Percentiles rank a stretch among this genome's conserved stretches.
phyloP scores from a whole-genome alignment of 2,888 invertebrate genomes.

The Rhamnusium bicolor region DNA sequence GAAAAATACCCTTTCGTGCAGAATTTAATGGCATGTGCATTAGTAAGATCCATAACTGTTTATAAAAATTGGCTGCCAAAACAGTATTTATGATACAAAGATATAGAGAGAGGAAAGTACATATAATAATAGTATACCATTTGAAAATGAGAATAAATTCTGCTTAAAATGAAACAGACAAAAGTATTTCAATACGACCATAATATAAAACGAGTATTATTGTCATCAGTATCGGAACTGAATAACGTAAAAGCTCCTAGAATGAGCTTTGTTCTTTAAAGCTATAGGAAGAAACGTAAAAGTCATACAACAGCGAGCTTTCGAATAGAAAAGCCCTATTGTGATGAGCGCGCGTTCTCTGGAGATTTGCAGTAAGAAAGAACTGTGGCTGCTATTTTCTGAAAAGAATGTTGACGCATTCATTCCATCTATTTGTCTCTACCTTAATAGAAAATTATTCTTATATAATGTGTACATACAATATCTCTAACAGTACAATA shows the following conservation, averaged over 20 bases:
- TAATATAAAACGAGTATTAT: constrained; percentile 67
- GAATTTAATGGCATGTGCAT: too few species aligned
- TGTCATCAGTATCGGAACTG: constrained; percentile 68
- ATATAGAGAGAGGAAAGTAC: neutral
- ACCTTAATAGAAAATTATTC: constrained; percentile 63
- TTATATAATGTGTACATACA: constrained; percentile 43
- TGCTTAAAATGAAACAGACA: constrained; percentile 43
- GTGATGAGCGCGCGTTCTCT: constrained; percentile 66
- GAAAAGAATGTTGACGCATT: constrained; percentile 67
- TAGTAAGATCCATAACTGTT: too few species aligned
- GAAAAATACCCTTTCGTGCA: too few species aligned
- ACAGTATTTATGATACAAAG: neutral
- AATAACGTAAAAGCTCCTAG: constrained; percentile 68
- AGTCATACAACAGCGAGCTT: constrained; percentile 69
- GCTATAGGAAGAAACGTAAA: constrained; percentile 69
- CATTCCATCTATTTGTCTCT: constrained; percentile 60
- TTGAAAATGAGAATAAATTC: constrained; percentile 50
- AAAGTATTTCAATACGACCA: constrained; percentile 61
- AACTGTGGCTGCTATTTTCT: constrained; percentile 70
- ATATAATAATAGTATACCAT: constrained; percentile 37
- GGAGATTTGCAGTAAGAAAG: constrained; percentile 66
- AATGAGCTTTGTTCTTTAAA: constrained; percentile 69
- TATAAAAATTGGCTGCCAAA: constrained; percentile 18
- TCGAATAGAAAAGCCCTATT: constrained; percentile 66
- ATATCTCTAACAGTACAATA: constrained; percentile 25